These are phyloP conservation scores for Antheraea yamamai DNA, from an alignment of 2,888 invertebrate genomes.

Conservation along the genomic window DNA sequence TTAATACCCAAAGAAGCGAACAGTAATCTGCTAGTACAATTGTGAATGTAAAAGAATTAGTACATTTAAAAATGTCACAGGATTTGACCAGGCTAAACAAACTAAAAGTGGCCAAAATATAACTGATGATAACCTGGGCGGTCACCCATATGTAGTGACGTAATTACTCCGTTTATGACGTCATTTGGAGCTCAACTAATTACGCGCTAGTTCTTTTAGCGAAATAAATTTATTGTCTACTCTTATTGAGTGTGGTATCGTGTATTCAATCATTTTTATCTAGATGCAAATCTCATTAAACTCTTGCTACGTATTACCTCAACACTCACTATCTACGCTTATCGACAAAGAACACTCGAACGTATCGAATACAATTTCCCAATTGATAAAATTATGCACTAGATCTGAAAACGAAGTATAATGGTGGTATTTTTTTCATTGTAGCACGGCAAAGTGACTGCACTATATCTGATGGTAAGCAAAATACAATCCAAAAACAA, in stretches of 20 bases:
- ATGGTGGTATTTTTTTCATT: too few relatives aligned
- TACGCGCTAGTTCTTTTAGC: not conserved
- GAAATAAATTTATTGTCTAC: not conserved
- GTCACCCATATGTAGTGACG: not conserved
- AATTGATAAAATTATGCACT: conserved; percentile 5
- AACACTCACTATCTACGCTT: not conserved
- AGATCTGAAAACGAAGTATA: not conserved
- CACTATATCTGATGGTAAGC: too few relatives aligned
- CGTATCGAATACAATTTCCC: conserved; percentile 1
- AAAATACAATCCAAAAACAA: too few relatives aligned
- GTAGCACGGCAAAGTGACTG: too few relatives aligned
- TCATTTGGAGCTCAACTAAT: not conserved
- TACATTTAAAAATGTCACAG: too few relatives aligned
- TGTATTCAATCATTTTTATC: not conserved
- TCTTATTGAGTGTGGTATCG: not conserved
- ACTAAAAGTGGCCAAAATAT: too few relatives aligned
- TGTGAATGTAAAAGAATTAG: too few relatives aligned
- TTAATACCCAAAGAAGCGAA: too few relatives aligned
- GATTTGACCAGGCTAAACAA: too few relatives aligned
- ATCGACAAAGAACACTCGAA: not conserved
- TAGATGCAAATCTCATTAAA: not conserved
- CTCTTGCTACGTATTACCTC: not conserved
- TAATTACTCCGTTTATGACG: not conserved
- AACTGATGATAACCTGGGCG: too few relatives aligned
- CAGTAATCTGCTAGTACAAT: too few relatives aligned